A percentile compares a stretch with the other conserved stretches of the same genome.
phyloP scores from a whole-genome alignment of 1,140 invertebrate species.

The Anastrepha obliqua region DNA sequence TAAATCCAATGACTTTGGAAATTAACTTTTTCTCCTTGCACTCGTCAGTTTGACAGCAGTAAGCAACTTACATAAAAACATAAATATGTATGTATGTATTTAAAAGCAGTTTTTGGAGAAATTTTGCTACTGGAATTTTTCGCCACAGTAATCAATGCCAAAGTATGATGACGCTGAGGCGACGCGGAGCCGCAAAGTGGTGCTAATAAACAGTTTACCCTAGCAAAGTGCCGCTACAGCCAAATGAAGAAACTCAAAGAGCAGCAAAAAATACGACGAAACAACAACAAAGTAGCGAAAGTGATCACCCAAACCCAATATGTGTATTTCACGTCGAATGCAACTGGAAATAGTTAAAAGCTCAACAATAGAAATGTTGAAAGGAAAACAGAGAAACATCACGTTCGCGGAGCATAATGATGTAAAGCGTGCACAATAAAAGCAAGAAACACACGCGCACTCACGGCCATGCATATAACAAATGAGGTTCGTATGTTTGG shows the following conservation, averaged over 20 bases:
- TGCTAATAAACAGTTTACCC: conserved; percentile 15
- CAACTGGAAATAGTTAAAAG: conserved; percentile 30
- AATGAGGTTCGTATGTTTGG: background rate
- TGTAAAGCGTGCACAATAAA: conserved; percentile 24
- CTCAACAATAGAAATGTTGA: background rate
- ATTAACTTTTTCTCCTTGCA: background rate
- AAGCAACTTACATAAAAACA: background rate
- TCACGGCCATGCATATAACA: background rate
- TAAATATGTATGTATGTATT: background rate
- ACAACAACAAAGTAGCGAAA: conserved; percentile 25
- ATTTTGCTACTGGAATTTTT: conserved; percentile 8
- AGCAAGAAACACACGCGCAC: background rate
- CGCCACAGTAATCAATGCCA: background rate
- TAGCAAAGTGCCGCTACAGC: background rate
- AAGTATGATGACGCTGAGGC: background rate
- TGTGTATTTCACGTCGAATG: background rate
- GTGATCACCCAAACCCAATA: conserved; percentile 23
- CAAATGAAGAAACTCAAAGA: background rate
- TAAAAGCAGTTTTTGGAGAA: background rate
- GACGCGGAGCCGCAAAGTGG: background rate
- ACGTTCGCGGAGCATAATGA: conserved; percentile 12
- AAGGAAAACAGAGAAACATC: conserved; percentile 29
- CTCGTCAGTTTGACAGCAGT: background rate
- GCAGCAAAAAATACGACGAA: background rate
- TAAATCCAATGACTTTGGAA: background rate